phyloP scores from a whole-genome alignment of 2,888 invertebrate species.

The Hemistola chrysoprasaria region DNA sequence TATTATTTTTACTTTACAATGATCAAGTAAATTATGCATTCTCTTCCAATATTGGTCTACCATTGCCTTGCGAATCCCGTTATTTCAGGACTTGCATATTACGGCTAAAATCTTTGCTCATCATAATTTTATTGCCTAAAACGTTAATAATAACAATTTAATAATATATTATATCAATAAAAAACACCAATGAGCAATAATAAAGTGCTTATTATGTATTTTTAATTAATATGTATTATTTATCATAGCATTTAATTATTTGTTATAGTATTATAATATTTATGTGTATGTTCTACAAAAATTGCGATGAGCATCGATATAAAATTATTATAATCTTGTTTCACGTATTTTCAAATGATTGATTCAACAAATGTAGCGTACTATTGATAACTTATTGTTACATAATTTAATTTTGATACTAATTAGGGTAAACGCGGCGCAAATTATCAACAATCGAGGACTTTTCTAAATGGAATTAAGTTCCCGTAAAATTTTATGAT shows the following conservation, averaged over 20 bases:
- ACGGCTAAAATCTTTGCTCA: slow-evolving; percentile 64
- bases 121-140: slow-evolving; percentile 51
- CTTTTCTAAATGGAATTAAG: slow-evolving; percentile 78
- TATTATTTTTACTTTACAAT: no score
- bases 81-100: slow-evolving; percentile 16
- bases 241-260: slow-evolving; percentile 29
- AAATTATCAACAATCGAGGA: slow-evolving; percentile 46
- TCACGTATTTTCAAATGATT: slow-evolving; percentile 81
- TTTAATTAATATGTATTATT: slow-evolving; percentile 36
- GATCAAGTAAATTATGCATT: no score
- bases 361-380: slow-evolving; percentile 40
- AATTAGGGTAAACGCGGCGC: slow-evolving; percentile 42
- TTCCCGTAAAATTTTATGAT: slow-evolving; percentile 63
- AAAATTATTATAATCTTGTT: slow-evolving; percentile 58
- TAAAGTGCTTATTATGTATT: slow-evolving; percentile 35
- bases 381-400: slow-evolving; percentile 40
- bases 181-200: slow-evolving; percentile 39
- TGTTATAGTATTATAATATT: slow-evolving; percentile 23
- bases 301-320: slow-evolving; percentile 70
- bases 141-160: slow-evolving; percentile 11
- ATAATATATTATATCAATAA: no score
- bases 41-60: not conserved
- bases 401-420: slow-evolving; percentile 37
- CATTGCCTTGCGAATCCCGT: slow-evolving; percentile 2
- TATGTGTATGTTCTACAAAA: slow-evolving; percentile 30